Evolutionary conservation across 2,113 vertebrate genomes (phyloP).

Genomic region (Bombycilla garrulus): DNA sequence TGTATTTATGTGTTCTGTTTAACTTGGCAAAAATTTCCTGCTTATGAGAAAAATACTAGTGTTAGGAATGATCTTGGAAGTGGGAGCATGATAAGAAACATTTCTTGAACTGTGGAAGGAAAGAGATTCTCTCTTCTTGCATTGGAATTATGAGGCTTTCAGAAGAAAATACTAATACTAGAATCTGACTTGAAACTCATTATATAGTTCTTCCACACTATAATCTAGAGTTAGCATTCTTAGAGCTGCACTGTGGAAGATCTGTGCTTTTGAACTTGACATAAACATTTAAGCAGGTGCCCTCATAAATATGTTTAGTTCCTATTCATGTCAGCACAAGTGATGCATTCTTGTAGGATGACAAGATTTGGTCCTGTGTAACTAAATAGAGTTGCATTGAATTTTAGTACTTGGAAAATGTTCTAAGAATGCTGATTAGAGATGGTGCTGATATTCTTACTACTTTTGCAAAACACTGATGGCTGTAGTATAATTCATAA

Average conservation of each 20-base stretch:
- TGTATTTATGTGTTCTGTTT: neutral
- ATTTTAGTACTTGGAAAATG: neutral
- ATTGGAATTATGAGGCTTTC: neutral
- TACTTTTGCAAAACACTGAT: neutral
- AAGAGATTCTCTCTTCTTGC: neutral
- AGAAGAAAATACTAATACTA: neutral
- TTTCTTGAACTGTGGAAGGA: neutral
- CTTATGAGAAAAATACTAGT: neutral
- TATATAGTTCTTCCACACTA: neutral
- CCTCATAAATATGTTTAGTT: neutral
- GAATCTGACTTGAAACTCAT: neutral
- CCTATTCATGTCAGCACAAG: neutral
- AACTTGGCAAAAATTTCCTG: neutral
- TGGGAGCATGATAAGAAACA: neutral
- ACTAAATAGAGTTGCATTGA: neutral
- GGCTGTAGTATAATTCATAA: neutral
- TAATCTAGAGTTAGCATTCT: neutral
- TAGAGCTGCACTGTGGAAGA: neutral
- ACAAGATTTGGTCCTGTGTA: neutral
- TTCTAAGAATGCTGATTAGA: neutral
- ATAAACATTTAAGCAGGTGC: neutral
- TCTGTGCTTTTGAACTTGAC: neutral
- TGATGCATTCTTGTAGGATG: neutral
- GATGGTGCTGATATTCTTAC: neutral
- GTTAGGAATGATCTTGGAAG: neutral